phyloP scores from a whole-genome alignment of 2,113 vertebrate species.

The Acrocephalus arundinaceus region DNA sequence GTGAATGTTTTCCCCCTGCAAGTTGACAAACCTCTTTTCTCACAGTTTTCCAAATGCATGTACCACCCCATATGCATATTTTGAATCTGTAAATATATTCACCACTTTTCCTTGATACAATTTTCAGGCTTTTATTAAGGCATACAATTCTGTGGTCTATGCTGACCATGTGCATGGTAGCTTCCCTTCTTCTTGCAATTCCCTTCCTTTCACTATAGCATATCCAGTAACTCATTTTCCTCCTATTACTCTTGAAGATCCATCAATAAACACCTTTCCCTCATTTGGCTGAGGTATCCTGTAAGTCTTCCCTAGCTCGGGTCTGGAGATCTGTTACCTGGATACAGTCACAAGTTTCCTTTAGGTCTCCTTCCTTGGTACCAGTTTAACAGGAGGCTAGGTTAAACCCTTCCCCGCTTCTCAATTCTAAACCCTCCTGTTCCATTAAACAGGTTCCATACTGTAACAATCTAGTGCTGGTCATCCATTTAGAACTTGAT shows the following conservation, averaged over 20 bases:
- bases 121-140: neutral
- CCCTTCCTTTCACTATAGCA: neutral
- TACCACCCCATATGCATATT: neutral
- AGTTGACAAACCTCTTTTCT: neutral
- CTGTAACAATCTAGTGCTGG: neutral
- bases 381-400: neutral
- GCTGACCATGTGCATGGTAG: neutral
- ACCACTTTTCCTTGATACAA: neutral
- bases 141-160: neutral
- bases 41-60: neutral
- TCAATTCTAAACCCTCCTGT: neutral
- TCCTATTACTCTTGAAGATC: neutral
- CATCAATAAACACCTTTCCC: neutral
- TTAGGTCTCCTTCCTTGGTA: neutral
- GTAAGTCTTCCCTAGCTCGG: neutral
- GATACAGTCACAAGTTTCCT: neutral
- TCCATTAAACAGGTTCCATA: neutral
- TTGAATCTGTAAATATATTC: neutral
- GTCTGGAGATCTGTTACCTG: neutral
- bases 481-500: neutral
- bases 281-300: neutral
- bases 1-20: neutral
- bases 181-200: neutral
- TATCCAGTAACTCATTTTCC: neutral
- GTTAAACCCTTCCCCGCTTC: neutral